Base-by-base conservation (phyloP, 2,888 invertebrate species). In the Drosophila neonasuta region DNA sequence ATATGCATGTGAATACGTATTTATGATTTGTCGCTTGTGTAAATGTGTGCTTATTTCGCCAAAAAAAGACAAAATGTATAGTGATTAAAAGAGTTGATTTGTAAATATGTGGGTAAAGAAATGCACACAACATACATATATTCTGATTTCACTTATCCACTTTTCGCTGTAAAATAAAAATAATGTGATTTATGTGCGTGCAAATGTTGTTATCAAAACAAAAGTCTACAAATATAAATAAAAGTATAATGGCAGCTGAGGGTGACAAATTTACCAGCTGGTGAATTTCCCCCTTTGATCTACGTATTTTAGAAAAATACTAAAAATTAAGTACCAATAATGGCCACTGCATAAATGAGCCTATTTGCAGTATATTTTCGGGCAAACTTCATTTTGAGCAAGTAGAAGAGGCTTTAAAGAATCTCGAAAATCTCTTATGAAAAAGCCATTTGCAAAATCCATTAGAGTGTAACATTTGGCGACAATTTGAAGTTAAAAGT, bases 391-490 rank as follows among this genome's bases (percentile, higher is more conserved):
- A 36, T 24, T 39, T 39, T 51, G 51, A 9, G 8, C 2, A 7
- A 11, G n/a, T 11, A 13, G 11, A 6, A 24, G 24, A 24, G 9
- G 20, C 44, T 36, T 36, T 46, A 24, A 56, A 15, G 46, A 29
- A 56, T 36, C 24, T 29, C 11, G 6, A 29, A 45, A 46, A 20
- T 44, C 24, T 34, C 34, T 45, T 50, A 51, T 46, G 39, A 36
- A 41, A 42, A 51, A 45, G 41, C 30, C 42, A 49, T 52, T 41
- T 49, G 11, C 39, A 41, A 45, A 71, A 46, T 52, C 51, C 75
- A 75, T 75, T 75, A 75, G 68, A 50, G 61, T 32, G 75, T 42
- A 75, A 60, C 75, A 75, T 71, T 75, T 75, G 71, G 71, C 65
- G 71, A 63, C 65, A 71, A 52, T 63, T 60, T 65, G 20, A 65